A percentile compares a stretch with the other conserved stretches of the same genome.
These are phyloP conservation scores for Thysanoteuthis rhombus DNA, from an alignment of 2,888 invertebrate genomes.

Conservation along the genomic window DNA sequence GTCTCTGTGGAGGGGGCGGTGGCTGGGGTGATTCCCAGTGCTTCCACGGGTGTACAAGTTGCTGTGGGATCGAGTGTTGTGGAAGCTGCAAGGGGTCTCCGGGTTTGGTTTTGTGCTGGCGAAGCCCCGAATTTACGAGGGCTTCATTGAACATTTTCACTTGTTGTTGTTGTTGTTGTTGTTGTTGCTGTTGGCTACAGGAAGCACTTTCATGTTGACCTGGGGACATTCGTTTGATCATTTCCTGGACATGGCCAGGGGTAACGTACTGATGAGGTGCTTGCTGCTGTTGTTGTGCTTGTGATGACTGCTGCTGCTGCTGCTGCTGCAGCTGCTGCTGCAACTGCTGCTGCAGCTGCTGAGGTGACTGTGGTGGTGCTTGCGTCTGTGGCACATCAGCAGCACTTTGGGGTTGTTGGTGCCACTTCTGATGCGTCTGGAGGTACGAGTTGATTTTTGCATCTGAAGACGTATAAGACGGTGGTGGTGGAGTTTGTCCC, in stretches of 20 bases:
- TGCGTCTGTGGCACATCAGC: background rate
- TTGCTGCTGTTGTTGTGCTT: too few relatives aligned
- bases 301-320: slow-evolving; percentile 22
- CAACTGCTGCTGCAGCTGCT: background rate
- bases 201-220: slow-evolving; percentile 69
- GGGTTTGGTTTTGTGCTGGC: background rate
- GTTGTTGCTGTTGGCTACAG: slow-evolving; percentile 27
- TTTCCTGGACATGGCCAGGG: slow-evolving; percentile 74
- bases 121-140: background rate
- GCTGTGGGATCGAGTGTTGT: slow-evolving; percentile 30
- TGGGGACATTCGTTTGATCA: slow-evolving; percentile 82
- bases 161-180: slow-evolving; percentile 34
- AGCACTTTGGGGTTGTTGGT: background rate
- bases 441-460: slow-evolving; percentile 31
- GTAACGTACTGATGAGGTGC: slow-evolving; percentile 39
- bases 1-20: slow-evolving; percentile 65
- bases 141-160: background rate
- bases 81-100: slow-evolving; percentile 35
- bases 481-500: slow-evolving; percentile 48
- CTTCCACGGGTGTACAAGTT: slow-evolving; percentile 14
- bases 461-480: slow-evolving; percentile 32
- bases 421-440: background rate
- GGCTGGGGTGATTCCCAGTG: slow-evolving; percentile 41
- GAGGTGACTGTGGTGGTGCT: slow-evolving; percentile 22
- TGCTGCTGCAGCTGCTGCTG: slow-evolving; percentile 17